Conservation (phyloP, 2,797 vertebrate genomes). For the Hippocampus kuda region DNA sequence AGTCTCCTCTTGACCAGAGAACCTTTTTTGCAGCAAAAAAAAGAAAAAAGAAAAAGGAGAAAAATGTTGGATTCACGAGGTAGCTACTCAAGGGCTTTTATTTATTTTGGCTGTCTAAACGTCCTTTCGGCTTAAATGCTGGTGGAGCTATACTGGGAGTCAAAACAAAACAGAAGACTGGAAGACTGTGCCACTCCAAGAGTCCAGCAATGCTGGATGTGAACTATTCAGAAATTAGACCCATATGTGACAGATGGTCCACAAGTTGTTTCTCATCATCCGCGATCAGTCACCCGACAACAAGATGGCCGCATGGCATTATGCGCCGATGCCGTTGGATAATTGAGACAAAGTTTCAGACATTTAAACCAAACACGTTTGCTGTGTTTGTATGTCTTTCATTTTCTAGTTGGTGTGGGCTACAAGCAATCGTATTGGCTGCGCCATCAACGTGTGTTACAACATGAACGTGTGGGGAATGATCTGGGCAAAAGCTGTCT, state of each 20-base stretch:
- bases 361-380: neutral
- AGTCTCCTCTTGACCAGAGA: conserved; percentile 3
- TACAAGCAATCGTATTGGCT: conserved; percentile 89
- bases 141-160: conserved; percentile 5
- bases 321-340: neutral
- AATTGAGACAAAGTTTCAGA: neutral
- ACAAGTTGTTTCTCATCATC: neutral
- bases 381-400: neutral
- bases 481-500: conserved; percentile 94
- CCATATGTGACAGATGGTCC: neutral
- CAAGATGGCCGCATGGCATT: neutral
- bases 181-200: neutral
- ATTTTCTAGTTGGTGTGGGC: conserved; percentile 86
- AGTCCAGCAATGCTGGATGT: neutral
- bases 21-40: neutral
- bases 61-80: neutral
- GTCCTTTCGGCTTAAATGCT: neutral
- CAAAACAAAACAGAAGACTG: conserved; percentile 6
- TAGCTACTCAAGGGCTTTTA: neutral
- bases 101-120: neutral
- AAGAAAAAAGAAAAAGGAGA: neutral
- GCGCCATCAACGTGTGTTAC: conserved; percentile 93
- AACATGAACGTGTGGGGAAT: conserved; percentile 99
- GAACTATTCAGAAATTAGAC: conserved; percentile 1
- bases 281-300: neutral